These are phyloP conservation scores for Neotoma lepida DNA, from an alignment of 2,113 vertebrate genomes.

Conservation along the genomic window DNA sequence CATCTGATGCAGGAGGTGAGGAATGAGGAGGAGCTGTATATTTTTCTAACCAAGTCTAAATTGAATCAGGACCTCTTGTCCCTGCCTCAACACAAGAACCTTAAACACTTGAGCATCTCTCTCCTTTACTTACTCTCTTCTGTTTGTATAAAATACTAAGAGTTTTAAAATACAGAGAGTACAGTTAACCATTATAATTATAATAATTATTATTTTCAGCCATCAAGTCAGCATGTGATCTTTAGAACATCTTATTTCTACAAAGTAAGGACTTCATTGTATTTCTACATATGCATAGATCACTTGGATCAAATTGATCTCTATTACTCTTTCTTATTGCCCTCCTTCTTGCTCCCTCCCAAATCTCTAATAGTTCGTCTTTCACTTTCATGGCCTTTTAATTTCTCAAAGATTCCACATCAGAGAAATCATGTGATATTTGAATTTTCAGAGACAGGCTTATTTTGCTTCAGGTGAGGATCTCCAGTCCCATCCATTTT, in stretches of 20 bases:
- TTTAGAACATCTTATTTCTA: background rate
- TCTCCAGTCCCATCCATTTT: background rate
- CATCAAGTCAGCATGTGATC: background rate
- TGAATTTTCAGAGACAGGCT: background rate
- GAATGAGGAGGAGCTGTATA: background rate
- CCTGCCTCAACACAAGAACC: background rate
- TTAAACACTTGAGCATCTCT: background rate
- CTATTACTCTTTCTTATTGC: background rate
- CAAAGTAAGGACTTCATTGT: background rate
- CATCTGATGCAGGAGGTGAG: background rate
- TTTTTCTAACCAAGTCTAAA: constrained; percentile 12
- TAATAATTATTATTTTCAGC: background rate
- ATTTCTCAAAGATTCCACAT: background rate
- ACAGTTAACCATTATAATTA: background rate
- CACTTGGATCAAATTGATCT: background rate
- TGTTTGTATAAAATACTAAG: background rate
- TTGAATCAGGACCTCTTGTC: background rate
- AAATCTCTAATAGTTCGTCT: background rate
- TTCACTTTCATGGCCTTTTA: background rate
- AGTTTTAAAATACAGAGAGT: constrained; percentile 1
- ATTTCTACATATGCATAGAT: background rate
- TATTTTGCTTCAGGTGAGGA: background rate
- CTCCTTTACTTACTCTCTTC: background rate
- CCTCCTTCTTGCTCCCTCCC: background rate
- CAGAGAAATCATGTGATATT: background rate